These are phyloP conservation scores for Planiliza haematocheilus DNA, from an alignment of 2,113 vertebrate genomes.

Conservation along the genomic window DNA sequence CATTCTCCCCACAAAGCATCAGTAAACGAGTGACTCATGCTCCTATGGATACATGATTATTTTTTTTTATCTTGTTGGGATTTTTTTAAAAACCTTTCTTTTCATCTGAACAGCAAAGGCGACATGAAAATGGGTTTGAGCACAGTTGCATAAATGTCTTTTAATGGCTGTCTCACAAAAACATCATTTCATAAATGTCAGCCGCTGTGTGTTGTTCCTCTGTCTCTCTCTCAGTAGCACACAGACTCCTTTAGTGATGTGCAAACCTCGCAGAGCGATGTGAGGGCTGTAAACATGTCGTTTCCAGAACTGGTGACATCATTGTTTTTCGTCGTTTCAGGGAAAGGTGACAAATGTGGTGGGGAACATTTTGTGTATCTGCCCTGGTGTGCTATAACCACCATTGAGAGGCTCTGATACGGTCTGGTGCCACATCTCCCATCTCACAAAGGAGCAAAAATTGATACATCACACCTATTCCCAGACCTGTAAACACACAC, in stretches of 20 bases:
- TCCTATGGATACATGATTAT: slow-evolving; percentile 24
- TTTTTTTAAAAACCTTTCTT: slow-evolving; percentile 7
- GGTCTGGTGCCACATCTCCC: slow-evolving; percentile 38
- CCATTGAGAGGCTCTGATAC: slow-evolving; percentile 9
- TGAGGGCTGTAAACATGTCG: not conserved
- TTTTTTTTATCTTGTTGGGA: slow-evolving; percentile 21
- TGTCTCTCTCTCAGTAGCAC: not conserved
- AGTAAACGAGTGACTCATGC: slow-evolving; percentile 58
- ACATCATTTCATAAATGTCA: slow-evolving; percentile 14
- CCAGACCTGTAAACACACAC: slow-evolving; percentile 22
- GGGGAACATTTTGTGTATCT: slow-evolving; percentile 23
- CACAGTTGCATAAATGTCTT: slow-evolving; percentile 18
- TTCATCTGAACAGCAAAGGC: slow-evolving; percentile 17
- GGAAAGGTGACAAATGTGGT: slow-evolving; percentile 37
- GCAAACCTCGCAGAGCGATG: slow-evolving; percentile 7
- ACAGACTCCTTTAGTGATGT: not conserved
- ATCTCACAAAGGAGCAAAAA: slow-evolving; percentile 63
- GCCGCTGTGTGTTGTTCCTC: slow-evolving; percentile 3
- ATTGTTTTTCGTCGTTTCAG: slow-evolving; percentile 40
- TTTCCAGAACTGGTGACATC: slow-evolving; percentile 23
- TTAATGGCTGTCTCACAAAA: slow-evolving; percentile 15
- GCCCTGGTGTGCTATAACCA: slow-evolving; percentile 30
- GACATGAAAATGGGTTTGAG: slow-evolving; percentile 14
- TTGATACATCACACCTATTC: slow-evolving; percentile 54
- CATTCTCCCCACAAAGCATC: slow-evolving; percentile 40